Conservation (phyloP, 1,140 invertebrate genomes). For the Anoplophora glabripennis region DNA sequence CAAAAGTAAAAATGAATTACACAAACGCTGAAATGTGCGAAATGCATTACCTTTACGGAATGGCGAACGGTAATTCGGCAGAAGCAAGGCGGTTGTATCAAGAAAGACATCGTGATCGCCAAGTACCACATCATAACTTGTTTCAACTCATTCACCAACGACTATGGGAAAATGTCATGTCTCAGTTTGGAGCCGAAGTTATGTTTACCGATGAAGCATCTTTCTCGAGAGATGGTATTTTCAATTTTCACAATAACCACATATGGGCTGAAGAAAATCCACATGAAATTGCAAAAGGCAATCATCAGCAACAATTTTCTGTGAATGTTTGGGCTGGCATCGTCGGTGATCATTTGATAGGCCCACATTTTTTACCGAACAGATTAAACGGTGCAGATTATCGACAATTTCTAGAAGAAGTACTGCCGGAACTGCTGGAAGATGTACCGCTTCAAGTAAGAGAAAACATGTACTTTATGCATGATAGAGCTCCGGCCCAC, state of each 20-base stretch:
- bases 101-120: conserved; percentile 9
- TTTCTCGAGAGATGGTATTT: background rate
- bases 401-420: background rate
- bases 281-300: background rate
- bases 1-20: background rate
- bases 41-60: conserved; percentile 13
- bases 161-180: no score
- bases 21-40: conserved; percentile 2
- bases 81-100: conserved; percentile 15
- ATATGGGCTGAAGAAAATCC: conserved; percentile 9
- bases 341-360: conserved; percentile 7
- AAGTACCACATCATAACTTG: no score
- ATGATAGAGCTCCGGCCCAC: conserved; percentile 16
- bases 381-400: conserved; percentile 7
- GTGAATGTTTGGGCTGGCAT: conserved; percentile 5
- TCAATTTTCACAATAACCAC: conserved; percentile 7
- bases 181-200: no score
- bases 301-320: conserved; percentile 1
- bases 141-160: no score
- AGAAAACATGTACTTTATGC: conserved; percentile 10
- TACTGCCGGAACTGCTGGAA: conserved; percentile 6
- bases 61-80: conserved; percentile 15
- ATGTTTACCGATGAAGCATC: background rate
- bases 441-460: conserved; percentile 7
- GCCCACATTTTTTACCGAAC: background rate